Base-by-base conservation (phyloP, 2,113 vertebrate species). In the Halichoerus grypus region DNA sequence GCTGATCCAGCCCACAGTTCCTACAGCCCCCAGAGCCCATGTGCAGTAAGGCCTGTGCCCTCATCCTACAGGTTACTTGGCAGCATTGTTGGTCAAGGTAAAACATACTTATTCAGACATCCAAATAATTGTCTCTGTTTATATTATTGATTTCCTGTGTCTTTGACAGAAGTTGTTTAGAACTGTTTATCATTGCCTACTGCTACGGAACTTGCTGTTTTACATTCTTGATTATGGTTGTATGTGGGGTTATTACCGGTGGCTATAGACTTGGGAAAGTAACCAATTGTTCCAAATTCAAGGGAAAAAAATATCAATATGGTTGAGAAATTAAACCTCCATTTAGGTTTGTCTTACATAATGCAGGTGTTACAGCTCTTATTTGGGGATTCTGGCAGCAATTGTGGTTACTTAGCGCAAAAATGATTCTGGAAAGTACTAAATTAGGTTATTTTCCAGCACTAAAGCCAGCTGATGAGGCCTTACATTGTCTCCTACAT, bases 41-140 rank as follows among this genome's bases (percentile, higher is more conserved):
- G 36, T 87, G 91, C 89, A 74, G 71, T 96, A 82, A 96, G 97
- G 95, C 98, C 94, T 95, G 92, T 74, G 89, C 77, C 96, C 92
- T 24, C 83, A 21, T 28, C 87, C 93, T 72, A 8, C 0, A 3
- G 69, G 79, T 67, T 95, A 28, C 22, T 76, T 18, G 81, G 76
- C 97, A 98, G 95, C 92, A 33, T 89, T 94, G 26, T 82, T 94
- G 93, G 93, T 98, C 91, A 91, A 12, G 98, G 95, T 76, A 97
- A 98, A 98, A 95, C 92, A 86, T 97, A 81, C 97, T 95, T 98
- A 81, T 71, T 88, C 83, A 98, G 39, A 96, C 93, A 85, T 94
- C 87, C 92, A 76, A 84, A 59, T n/a, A 67, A 14, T 57, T 49
- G 26, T 76, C 86, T 98, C 97, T 71, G 7, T 92, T 97, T 95